Evolutionary conservation across 2,797 vertebrate genomes (phyloP), one percentile per base, ranked within the genome.

Genomic region (Cygnus olor): DNA sequence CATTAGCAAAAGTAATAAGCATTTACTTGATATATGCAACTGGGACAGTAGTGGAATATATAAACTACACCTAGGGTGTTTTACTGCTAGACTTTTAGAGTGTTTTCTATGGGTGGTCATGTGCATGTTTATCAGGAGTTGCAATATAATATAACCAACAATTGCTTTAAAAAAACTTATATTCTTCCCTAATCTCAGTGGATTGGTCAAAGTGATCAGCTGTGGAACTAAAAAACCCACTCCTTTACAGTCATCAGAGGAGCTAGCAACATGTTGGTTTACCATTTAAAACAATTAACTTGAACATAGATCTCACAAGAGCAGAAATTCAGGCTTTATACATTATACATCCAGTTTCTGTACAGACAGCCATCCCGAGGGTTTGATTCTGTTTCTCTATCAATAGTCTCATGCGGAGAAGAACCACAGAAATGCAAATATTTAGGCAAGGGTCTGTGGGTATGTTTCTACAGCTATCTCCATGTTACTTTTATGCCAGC

Each of bases 231-330:
- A 45, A 83, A 86, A 93, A 78, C 7, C 47, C 14, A 7, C 51
- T 49, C 21, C 12, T 69, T 82, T 49, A 54, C 1, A 8, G 10
- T 36, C 72, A 74, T 58, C 56, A 95, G 28, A 86, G 24, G 28
- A 78, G 9, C 21, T 42, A 85, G 53, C 1, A 2, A 30, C 10
- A 2, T 76, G 16, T 36, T 89, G 63, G 17, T 68, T 76, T 68
- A 91, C 70, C 58, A 86, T 68, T 93, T 87, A 88, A 85, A 79
- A 21, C 47, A 86, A 77, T 91, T 94, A 82, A 73, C 81, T 94
- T 42, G 56, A 84, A 85, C 3, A 49, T 2, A 56, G 32, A 66
- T 85, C 53, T 91, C 1, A 0, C 36, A 72, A 90, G 56, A 83
- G 73, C 27, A 28, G 34, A 92, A 92, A 44, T 10, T 25, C 85